phyloP scores from a whole-genome alignment of 2,113 vertebrate genomes.

The Rhea americana region DNA sequence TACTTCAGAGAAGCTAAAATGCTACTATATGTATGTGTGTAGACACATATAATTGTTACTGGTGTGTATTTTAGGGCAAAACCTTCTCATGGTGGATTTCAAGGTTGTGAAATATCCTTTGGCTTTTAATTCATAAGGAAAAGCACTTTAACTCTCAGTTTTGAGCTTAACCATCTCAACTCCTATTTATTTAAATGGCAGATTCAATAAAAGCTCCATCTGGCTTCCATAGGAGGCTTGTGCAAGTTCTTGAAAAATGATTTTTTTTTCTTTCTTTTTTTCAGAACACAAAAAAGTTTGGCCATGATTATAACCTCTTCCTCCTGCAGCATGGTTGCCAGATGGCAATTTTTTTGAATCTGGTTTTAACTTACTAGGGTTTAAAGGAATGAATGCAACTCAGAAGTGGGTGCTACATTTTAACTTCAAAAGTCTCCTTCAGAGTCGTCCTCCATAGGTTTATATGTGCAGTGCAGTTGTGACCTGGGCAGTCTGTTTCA shows the following conservation, averaged over 20 bases:
- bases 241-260: slow-evolving; percentile 21
- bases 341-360: slow-evolving; percentile 51
- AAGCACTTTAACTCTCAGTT: slow-evolving; percentile 1
- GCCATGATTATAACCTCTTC: slow-evolving; percentile 56
- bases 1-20: background rate
- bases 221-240: slow-evolving; percentile 56
- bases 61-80: background rate
- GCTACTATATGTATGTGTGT: too few relatives aligned
- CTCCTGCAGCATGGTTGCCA: slow-evolving; percentile 44
- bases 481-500: background rate
- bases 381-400: slow-evolving; percentile 5
- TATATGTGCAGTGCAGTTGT: background rate
- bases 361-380: slow-evolving; percentile 49
- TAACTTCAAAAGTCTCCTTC: slow-evolving; percentile 43
- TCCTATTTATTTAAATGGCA: slow-evolving; percentile 45
- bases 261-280: background rate
- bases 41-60: background rate
- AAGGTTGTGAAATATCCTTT: background rate
- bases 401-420: slow-evolving; percentile 2
- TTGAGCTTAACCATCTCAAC: background rate
- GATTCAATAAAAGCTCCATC: slow-evolving; percentile 60
- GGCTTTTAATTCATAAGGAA: slow-evolving; percentile 19
- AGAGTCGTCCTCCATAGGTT: background rate
- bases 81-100: background rate
- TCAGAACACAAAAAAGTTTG: background rate